A percentile compares a stretch with the other conserved stretches of the same genome.
Conservation (phyloP, 2,888 invertebrate species). For the Pilophorus perplexus region DNA sequence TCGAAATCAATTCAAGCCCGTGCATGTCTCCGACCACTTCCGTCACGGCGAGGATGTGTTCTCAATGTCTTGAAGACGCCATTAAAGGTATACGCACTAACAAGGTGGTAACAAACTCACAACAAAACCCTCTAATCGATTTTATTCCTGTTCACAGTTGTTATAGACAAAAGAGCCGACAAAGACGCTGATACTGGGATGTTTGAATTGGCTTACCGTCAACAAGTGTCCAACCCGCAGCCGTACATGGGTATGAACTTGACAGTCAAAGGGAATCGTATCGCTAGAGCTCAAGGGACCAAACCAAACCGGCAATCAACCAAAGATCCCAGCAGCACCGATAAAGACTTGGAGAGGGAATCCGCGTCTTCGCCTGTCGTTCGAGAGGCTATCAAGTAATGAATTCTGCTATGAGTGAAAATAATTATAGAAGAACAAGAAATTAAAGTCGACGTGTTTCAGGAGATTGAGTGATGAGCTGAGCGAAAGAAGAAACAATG, state of each 20-base stretch:
- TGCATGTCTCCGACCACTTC: constrained; percentile 77
- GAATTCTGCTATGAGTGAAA: background rate
- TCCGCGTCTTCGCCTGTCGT: constrained; percentile 12
- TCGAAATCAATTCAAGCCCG: constrained; percentile 90
- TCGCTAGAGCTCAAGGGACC: constrained; percentile 36
- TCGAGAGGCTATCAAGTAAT: constrained; percentile 28
- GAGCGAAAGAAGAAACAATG: constrained; percentile 4
- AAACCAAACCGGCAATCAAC: constrained; percentile 20
- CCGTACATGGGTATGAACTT: constrained; percentile 75
- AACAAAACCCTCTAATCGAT: too few species aligned
- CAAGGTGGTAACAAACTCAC: background rate
- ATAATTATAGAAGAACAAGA: too few species aligned
- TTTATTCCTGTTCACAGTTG: constrained; percentile 60
- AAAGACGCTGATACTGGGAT: constrained; percentile 74
- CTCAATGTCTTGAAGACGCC: constrained; percentile 75
- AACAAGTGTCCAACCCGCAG: constrained; percentile 72
- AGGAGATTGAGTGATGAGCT: constrained; percentile 32
- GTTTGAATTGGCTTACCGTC: constrained; percentile 77
- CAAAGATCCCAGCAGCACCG: constrained; percentile 14
- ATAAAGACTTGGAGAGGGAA: constrained; percentile 6
- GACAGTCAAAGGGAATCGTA: constrained; percentile 62
- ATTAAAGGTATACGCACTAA: constrained; percentile 76
- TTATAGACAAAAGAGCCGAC: constrained; percentile 69
- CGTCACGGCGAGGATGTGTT: constrained; percentile 79
- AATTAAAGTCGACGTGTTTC: background rate